These are phyloP conservation scores for Coleophora flavipennella DNA, from an alignment of 2,888 invertebrate genomes.

Conservation along the genomic window DNA sequence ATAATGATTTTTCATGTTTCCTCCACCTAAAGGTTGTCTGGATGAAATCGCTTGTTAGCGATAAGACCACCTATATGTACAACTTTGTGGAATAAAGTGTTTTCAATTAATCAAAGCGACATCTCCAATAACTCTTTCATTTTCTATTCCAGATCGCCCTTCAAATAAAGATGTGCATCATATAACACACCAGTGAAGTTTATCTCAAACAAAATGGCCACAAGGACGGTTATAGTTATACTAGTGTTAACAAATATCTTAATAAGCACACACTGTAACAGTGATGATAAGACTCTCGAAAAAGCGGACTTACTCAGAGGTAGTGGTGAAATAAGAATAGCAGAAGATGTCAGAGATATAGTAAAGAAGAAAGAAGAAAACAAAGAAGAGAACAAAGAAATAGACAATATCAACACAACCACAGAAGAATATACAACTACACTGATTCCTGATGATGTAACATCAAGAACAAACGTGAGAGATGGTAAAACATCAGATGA, in stretches of 20 bases:
- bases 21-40: too few relatives aligned
- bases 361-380: constrained; percentile 2
- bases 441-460: constrained; percentile 2
- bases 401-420: constrained; percentile 5
- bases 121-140: not conserved
- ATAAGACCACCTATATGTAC: too few relatives aligned
- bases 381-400: constrained; percentile 4
- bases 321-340: constrained; percentile 3
- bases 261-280: not conserved
- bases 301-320: constrained; percentile 8
- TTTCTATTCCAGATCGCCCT: not conserved
- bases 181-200: too few relatives aligned
- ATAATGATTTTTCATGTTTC: too few relatives aligned
- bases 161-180: too few relatives aligned
- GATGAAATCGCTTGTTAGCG: too few relatives aligned
- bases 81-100: too few relatives aligned
- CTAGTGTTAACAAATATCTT: not conserved
- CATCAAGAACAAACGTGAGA: not conserved
- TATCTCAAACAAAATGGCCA: too few relatives aligned
- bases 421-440: constrained; percentile 9
- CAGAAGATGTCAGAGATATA: constrained; percentile 4
- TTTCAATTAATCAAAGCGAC: not conserved
- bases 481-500: not conserved
- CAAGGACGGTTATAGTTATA: not conserved
- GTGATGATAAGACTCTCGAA: not conserved